Conservation (phyloP, 2,113 vertebrate genomes). For the Mormyrus lacerda region DNA sequence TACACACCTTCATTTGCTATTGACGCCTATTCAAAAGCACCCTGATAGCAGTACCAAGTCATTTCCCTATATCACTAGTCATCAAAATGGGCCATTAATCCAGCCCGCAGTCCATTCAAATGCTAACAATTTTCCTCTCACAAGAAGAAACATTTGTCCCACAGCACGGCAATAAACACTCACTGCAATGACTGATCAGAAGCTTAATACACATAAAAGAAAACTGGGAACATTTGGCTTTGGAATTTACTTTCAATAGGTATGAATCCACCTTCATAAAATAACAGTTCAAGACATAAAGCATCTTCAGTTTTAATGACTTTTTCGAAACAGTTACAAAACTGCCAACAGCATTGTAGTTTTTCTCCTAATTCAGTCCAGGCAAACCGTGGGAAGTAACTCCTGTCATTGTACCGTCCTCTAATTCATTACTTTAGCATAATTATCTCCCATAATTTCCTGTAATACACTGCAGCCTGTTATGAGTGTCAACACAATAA, state of each 20-base stretch:
- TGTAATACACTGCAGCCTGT: conserved; percentile 35
- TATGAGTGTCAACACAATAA: not conserved
- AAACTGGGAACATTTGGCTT: conserved; percentile 30
- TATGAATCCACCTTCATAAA: not conserved
- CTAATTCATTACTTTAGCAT: conserved; percentile 58
- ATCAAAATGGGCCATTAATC: conserved; percentile 96
- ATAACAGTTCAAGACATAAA: not conserved
- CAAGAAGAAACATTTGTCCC: conserved; percentile 77
- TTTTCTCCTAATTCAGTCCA: conserved; percentile 50
- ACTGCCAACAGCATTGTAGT: conserved; percentile 39
- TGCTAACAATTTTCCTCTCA: conserved; percentile 74
- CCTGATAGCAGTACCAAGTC: conserved; percentile 98
- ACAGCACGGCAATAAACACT: conserved; percentile 77
- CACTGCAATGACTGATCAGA: conserved; percentile 83
- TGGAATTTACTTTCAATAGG: not conserved
- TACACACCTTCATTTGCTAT: conserved; percentile 59
- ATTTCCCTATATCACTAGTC: conserved; percentile 97
- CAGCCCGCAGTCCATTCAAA: conserved; percentile 78
- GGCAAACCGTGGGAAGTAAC: conserved; percentile 57
- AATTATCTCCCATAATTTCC: conserved; percentile 53
- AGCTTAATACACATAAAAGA: conserved; percentile 66
- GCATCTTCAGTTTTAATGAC: not conserved
- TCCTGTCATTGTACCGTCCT: conserved; percentile 53
- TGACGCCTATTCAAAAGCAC: conserved; percentile 77
- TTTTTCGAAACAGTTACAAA: conserved; percentile 24